Evolutionary conservation across 2,797 vertebrate species (phyloP), one percentile per base, ranked within the genome.

Genomic region (Gambelia wislizenii): DNA sequence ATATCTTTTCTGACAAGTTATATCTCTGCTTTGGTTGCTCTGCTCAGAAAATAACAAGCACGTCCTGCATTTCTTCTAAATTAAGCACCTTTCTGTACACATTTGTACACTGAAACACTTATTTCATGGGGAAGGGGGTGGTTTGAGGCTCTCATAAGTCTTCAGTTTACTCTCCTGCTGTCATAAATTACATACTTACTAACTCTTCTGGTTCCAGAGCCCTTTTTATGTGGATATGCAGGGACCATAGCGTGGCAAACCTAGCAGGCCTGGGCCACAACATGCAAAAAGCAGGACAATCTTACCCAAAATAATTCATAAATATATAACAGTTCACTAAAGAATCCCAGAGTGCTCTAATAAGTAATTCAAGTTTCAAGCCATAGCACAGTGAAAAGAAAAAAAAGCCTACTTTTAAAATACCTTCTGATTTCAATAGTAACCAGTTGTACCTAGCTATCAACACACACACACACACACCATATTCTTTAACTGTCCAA

Each of bases 1-100:
- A n/a, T 36, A 80, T 91, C 86, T 89, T 88, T 72, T 92, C 70
- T 67, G 64, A 39, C n/a, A 84, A 39, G 20, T 69, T 44, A n/a
- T 89, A 0, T 74, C 69, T 88, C 42, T 9, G 75, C 3, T 0
- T 67, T 91, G 14, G 8, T 20, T 9, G 75, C 3, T 0, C 70
- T 91, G 14, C 6, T 20, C 6, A 52, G 33, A n/a, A 59, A 85
- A 93, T 88, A 85, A 67, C 36, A 39, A 4, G 33, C 0, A 0
- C 25, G 44, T 74, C n/a, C 27, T 1, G 14, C 42, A 67, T 64
- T 49, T 77, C 39, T 5, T 77, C 25, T 25, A 47, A 78, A 49
- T 39, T 52, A 49, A 30, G 44, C 25, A 9, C 27, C 52, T 81
- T 81, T 81, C 54, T 39, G 52, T 39, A 79, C 20, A 10, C 33